phyloP scores from a whole-genome alignment of 2,888 invertebrate species.

The Zygogramma bicolorata region DNA sequence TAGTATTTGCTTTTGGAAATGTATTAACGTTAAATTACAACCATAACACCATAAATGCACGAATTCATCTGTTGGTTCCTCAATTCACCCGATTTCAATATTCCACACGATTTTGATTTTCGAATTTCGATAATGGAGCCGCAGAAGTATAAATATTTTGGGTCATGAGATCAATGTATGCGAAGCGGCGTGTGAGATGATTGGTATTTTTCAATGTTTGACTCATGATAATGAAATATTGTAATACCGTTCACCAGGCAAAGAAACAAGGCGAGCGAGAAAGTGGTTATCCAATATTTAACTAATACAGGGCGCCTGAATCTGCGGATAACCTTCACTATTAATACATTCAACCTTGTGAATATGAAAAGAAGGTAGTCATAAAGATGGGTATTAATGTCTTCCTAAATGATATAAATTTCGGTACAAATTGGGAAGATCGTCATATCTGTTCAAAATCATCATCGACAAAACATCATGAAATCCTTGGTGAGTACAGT shows the following conservation, averaged over 20 bases:
- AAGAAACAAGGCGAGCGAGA: not conserved
- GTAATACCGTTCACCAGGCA: not conserved
- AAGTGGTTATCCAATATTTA: not conserved
- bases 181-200: no score
- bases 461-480: not conserved
- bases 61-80: no score
- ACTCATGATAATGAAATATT: not conserved
- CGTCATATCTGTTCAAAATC: not conserved
- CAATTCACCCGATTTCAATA: no score
- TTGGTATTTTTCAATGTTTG: not conserved
- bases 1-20: no score
- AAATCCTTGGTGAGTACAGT: not conserved
- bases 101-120: no score
- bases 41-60: no score
- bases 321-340: not conserved
- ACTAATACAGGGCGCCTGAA: not conserved
- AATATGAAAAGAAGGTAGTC: not conserved
- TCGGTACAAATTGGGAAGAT: not conserved
- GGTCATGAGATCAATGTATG: no score
- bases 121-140: no score
- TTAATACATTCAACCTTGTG: not conserved
- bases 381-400: not conserved
- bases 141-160: no score
- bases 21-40: no score
- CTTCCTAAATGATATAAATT: constrained; percentile 1